A percentile compares a stretch with the other conserved stretches of the same genome.
phyloP scores from a whole-genome alignment of 2,797 vertebrate species.

The Champsocephalus gunnari region DNA sequence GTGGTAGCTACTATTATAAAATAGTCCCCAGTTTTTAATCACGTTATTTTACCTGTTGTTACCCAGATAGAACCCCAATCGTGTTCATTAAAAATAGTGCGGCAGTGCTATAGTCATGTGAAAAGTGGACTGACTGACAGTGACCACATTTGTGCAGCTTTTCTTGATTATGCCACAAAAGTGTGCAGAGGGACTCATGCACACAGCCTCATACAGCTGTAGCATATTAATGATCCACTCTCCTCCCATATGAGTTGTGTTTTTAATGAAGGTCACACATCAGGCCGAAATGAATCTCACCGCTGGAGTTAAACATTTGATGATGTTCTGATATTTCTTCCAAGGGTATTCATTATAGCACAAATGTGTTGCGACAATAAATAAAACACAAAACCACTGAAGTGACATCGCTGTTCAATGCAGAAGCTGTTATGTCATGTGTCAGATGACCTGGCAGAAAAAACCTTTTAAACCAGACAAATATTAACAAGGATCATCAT shows the following conservation, averaged over 20 bases:
- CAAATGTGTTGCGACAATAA: neutral
- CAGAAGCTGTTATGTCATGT: neutral
- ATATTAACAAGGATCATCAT: neutral
- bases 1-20: neutral
- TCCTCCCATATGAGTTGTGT: neutral
- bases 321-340: neutral
- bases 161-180: constrained; percentile 13
- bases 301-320: neutral
- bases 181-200: constrained; percentile 2
- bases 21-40: neutral
- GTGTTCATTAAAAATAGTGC: constrained; percentile 1
- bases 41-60: neutral
- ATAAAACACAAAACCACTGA: neutral
- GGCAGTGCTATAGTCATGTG: constrained; percentile 2
- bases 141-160: constrained; percentile 19
- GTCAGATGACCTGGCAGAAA: neutral
- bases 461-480: neutral
- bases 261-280: constrained; percentile 20
- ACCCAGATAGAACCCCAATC: neutral
- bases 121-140: constrained; percentile 20
- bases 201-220: neutral
- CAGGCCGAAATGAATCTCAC: neutral
- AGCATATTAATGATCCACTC: constrained; percentile 25
- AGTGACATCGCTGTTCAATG: neutral
- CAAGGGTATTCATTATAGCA: neutral